phyloP scores from a whole-genome alignment of 1,140 invertebrate genomes.

The Sycophaga agraensis region DNA sequence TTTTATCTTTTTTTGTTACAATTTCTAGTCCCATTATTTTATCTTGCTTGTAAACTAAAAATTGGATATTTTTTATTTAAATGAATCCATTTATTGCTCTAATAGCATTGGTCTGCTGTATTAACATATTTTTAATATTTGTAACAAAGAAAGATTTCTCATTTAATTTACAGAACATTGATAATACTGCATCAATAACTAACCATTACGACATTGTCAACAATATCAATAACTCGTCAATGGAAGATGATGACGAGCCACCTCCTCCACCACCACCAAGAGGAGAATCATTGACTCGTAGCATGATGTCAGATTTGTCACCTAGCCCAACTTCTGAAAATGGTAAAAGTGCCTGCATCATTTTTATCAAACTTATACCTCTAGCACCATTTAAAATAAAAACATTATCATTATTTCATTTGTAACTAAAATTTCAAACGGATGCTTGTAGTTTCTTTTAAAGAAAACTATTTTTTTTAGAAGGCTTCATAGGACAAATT shows the following conservation, averaged over 20 bases:
- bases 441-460: too few species aligned
- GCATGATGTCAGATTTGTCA: conserved; percentile 43
- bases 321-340: conserved; percentile 43
- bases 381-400: too few species aligned
- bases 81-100: conserved; percentile 8
- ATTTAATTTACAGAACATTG: conserved; percentile 44
- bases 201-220: conserved; percentile 51
- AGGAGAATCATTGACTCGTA: conserved; percentile 59
- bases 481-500: conserved; percentile 13
- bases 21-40: too few species aligned
- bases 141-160: not conserved
- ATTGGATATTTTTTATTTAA: too few species aligned
- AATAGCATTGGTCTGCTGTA: conserved; percentile 43
- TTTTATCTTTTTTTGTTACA: too few species aligned
- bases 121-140: not conserved
- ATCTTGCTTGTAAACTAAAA: too few species aligned
- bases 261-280: conserved; percentile 65
- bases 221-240: conserved; percentile 42
- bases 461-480: too few species aligned
- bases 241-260: conserved; percentile 59
- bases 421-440: not conserved
- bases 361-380: not conserved
- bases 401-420: too few species aligned
- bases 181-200: conserved; percentile 41
- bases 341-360: conserved; percentile 35